Conservation (phyloP, 2,113 vertebrate genomes). For the Aplodontia rufa region DNA sequence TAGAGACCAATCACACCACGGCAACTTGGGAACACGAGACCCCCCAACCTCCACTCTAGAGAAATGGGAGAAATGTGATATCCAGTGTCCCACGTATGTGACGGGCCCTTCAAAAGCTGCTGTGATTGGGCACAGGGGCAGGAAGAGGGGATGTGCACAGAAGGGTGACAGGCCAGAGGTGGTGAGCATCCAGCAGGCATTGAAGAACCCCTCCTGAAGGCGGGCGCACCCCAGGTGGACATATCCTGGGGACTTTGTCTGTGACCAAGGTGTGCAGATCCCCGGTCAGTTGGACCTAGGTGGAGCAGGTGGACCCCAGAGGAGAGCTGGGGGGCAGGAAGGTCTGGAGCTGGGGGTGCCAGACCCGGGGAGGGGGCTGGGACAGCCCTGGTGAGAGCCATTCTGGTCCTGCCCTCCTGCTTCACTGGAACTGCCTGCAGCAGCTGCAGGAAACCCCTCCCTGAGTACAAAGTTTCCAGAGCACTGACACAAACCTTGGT, state of each 20-base stretch:
- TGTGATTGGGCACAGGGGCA: neutral
- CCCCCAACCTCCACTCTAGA: neutral
- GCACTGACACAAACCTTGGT: neutral
- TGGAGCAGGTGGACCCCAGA: neutral
- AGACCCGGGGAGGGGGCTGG: neutral
- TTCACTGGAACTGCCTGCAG: neutral
- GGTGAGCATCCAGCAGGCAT: too few species aligned
- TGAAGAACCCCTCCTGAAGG: too few species aligned
- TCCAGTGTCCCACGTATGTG: too few species aligned
- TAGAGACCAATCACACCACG: too few species aligned
- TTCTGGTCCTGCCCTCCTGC: neutral
- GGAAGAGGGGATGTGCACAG: neutral
- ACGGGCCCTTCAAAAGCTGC: neutral
- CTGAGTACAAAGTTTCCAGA: neutral
- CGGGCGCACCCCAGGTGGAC: neutral
- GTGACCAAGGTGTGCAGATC: too few species aligned
- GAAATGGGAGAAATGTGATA: too few species aligned
- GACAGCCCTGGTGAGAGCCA: fast-evolving
- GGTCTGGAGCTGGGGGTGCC: too few species aligned
- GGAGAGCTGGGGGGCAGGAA: too few species aligned
- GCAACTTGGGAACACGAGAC: neutral
- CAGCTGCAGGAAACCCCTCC: neutral
- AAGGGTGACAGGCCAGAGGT: fast-evolving
- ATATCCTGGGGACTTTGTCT: neutral
- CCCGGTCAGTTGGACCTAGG: neutral